phyloP scores from a whole-genome alignment of 2,797 vertebrate genomes.

The Cuculus canorus region DNA sequence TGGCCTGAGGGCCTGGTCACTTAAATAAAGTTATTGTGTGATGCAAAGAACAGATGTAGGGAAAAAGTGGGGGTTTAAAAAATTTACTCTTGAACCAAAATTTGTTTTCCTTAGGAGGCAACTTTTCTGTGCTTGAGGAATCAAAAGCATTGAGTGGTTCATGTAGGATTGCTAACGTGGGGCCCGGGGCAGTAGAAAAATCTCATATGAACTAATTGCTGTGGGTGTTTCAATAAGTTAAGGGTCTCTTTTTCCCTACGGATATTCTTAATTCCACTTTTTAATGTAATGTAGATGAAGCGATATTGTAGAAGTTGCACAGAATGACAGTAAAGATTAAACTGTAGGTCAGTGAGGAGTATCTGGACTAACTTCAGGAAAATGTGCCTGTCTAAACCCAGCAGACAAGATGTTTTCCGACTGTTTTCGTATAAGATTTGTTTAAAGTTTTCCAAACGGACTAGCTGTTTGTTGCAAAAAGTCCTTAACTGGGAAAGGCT shows the following conservation, averaged over 20 bases:
- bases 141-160: background rate
- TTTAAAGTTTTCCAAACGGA: background rate
- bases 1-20: background rate
- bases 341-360: background rate
- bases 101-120: background rate
- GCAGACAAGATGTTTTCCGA: constrained; percentile 14
- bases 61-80: background rate
- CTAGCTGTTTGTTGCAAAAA: background rate
- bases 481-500: background rate
- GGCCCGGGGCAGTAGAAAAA: background rate
- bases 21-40: background rate
- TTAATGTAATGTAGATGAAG: background rate
- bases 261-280: background rate
- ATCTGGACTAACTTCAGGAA: background rate
- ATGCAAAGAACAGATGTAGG: background rate
- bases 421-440: background rate
- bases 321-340: background rate
- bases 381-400: background rate
- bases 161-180: background rate
- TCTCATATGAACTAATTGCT: background rate
- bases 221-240: background rate
- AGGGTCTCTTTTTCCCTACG: background rate
- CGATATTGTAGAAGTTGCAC: background rate
- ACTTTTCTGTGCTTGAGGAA: background rate
- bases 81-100: background rate